Percentiles rank a stretch among this genome's conserved stretches.
Conservation (phyloP, 2,797 vertebrate species). For the Ciconia nigra region DNA sequence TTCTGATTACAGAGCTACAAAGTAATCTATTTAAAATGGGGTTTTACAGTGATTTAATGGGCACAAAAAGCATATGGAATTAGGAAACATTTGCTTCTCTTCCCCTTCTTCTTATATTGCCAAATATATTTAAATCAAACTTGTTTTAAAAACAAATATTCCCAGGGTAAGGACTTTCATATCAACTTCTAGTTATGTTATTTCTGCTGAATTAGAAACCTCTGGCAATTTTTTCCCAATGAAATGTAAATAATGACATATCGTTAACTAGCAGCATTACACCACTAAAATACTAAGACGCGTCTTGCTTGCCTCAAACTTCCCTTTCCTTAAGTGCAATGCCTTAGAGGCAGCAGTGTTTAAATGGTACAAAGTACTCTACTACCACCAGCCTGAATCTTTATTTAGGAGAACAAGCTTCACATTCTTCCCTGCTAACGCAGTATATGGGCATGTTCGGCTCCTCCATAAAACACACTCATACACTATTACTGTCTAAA, state of each 20-base stretch:
- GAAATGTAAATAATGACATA: conserved; percentile 63
- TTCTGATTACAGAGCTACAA: conserved; percentile 45
- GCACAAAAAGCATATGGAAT: conserved; percentile 32
- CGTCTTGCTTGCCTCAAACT: conserved; percentile 23
- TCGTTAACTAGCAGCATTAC: neutral
- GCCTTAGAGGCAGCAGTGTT: conserved; percentile 56
- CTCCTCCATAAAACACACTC: conserved; percentile 50
- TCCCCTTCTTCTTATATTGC: conserved; percentile 11
- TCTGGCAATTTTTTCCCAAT: conserved; percentile 43
- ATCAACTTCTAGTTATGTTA: neutral
- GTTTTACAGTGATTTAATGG: conserved; percentile 24
- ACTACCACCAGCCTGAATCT: conserved; percentile 46
- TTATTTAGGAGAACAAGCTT: conserved; percentile 59
- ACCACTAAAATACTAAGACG: conserved; percentile 6
- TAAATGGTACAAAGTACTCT: conserved; percentile 58
- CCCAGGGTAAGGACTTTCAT: conserved; percentile 38
- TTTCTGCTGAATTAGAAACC: conserved; percentile 35
- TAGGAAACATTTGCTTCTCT: conserved; percentile 51
- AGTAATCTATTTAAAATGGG: conserved; percentile 29
- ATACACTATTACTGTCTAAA: neutral
- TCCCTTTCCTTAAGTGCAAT: conserved; percentile 31
- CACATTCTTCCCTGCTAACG: conserved; percentile 46
- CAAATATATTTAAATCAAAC: conserved; percentile 39
- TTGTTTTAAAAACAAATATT: conserved; percentile 60
- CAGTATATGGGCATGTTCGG: conserved; percentile 10